phyloP scores from a whole-genome alignment of 2,113 vertebrate genomes.

The Mellivora capensis region DNA sequence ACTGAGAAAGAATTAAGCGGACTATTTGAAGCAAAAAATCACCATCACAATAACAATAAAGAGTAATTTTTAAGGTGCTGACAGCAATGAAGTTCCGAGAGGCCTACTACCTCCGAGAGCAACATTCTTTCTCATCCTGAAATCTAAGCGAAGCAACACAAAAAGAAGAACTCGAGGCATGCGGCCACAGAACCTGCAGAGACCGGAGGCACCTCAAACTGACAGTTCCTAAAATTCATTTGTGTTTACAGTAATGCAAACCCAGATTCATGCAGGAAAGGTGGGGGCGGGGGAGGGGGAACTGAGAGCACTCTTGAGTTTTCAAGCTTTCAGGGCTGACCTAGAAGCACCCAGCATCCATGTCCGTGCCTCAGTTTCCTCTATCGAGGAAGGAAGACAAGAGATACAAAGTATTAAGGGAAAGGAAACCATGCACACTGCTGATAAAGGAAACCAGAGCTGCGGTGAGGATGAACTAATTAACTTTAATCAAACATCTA shows the following conservation, averaged over 20 bases:
- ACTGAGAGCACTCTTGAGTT: background rate
- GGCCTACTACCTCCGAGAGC: conserved; percentile 11
- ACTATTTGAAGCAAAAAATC: background rate
- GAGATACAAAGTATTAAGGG: background rate
- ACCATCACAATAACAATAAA: background rate
- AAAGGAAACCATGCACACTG: conserved; percentile 44
- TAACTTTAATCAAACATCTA: conserved; percentile 63
- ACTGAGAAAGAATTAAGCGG: background rate
- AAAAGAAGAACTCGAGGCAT: background rate
- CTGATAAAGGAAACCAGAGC: conserved; percentile 43
- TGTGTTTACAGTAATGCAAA: background rate
- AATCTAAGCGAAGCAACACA: background rate
- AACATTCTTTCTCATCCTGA: background rate
- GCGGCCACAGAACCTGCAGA: background rate
- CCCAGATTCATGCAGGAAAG: background rate
- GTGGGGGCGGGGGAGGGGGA: background rate
- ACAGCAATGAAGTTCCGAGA: conserved; percentile 28
- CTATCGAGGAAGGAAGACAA: background rate
- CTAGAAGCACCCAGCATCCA: background rate
- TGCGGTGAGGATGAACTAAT: conserved; percentile 25
- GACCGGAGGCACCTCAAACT: background rate
- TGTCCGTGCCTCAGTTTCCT: conserved; percentile 68
- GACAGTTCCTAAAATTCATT: background rate
- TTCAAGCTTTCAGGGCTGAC: background rate
- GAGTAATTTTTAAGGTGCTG: background rate